A percentile compares a stretch with the other conserved stretches of the same genome.
Evolutionary conservation across 2,113 vertebrate genomes (phyloP).

Genomic region (Oreochromis spilurus): DNA sequence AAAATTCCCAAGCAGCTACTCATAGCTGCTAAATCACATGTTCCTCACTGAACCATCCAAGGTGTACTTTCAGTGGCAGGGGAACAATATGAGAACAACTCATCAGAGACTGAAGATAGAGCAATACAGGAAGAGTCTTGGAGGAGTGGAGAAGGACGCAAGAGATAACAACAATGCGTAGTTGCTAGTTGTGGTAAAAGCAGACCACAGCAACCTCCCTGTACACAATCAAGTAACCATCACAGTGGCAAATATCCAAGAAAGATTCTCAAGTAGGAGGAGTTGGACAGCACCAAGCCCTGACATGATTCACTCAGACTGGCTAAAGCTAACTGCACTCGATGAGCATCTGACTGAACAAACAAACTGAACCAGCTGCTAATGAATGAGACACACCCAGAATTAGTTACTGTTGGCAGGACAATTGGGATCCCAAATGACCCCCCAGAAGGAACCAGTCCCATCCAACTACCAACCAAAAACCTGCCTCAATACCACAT

Average conservation of each 20-base stretch:
- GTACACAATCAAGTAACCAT: not conserved
- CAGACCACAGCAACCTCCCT: not conserved
- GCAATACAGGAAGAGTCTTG: not conserved
- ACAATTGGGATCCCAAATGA: not conserved
- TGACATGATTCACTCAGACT: not conserved
- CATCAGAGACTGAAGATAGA: not conserved
- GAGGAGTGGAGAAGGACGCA: fast-evolving
- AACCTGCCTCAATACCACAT: not conserved
- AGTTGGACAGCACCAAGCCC: not conserved
- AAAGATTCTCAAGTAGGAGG: not conserved
- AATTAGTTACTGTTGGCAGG: not conserved
- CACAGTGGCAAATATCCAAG: not conserved
- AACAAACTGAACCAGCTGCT: not conserved
- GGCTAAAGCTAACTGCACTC: not conserved
- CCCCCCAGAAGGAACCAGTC: not conserved
- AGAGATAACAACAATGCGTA: not conserved
- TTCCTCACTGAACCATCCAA: not conserved
- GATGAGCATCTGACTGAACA: not conserved
- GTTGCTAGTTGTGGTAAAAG: not conserved
- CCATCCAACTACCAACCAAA: not conserved
- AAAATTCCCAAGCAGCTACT: not conserved
- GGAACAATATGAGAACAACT: not conserved
- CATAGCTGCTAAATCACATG: not conserved
- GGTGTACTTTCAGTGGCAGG: not conserved
- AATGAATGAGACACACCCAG: not conserved